These are phyloP conservation scores for Macropus fuliginosus DNA, from an alignment of 2,797 vertebrate species.

Conservation along the genomic window DNA sequence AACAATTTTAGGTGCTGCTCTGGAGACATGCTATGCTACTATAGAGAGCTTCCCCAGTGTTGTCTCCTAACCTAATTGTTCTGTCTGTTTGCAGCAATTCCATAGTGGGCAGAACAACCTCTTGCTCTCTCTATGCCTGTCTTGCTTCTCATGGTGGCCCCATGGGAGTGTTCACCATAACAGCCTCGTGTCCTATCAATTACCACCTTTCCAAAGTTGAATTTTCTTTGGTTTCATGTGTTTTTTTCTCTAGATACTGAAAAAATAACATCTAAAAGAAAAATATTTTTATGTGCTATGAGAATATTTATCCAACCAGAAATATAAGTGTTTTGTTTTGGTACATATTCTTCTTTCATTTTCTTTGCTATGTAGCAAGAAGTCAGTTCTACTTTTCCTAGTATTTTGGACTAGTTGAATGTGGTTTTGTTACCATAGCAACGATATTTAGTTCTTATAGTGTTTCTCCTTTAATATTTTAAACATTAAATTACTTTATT, in stretches of 20 bases:
- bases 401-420: constrained; percentile 51
- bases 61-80: background rate
- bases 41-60: background rate
- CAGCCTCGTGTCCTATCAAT: background rate
- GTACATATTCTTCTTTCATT: constrained; percentile 32
- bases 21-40: background rate
- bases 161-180: background rate
- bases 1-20: background rate
- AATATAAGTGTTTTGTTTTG: constrained; percentile 6
- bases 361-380: constrained; percentile 51
- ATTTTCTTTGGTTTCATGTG: constrained; percentile 33
- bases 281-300: constrained; percentile 53
- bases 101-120: background rate
- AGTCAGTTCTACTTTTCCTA: constrained; percentile 53
- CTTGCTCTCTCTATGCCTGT: background rate
- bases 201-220: background rate
- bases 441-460: constrained; percentile 66
- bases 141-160: background rate
- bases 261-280: constrained; percentile 1
- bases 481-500: constrained; percentile 74
- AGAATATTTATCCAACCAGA: constrained; percentile 55
- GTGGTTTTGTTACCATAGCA: constrained; percentile 52
- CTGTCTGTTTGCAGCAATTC: background rate
- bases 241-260: constrained; percentile 12
- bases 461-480: constrained; percentile 55